phyloP scores from a whole-genome alignment of 2,888 invertebrate genomes.

The Hemaris fuciformis region DNA sequence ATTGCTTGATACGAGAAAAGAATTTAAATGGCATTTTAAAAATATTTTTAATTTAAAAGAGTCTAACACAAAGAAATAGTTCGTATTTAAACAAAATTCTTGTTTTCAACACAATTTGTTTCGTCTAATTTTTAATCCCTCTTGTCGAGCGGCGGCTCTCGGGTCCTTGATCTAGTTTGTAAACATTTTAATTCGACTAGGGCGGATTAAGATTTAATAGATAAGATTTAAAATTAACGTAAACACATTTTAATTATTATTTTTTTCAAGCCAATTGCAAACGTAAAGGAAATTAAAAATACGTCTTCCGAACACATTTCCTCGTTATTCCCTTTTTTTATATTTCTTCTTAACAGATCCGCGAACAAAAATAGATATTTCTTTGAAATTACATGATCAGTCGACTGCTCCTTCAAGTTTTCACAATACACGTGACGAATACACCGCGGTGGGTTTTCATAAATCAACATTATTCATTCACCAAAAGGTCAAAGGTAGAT shows the following conservation, averaged over 20 bases:
- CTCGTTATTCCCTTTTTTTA: too few relatives aligned
- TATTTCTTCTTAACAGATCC: too few relatives aligned
- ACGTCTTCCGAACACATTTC: not conserved
- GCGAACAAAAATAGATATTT: not conserved
- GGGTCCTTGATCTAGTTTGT: not conserved
- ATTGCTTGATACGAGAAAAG: too few relatives aligned
- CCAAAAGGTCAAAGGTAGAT: constrained; percentile 13
- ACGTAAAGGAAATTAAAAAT: not conserved
- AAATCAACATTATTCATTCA: constrained; percentile 14
- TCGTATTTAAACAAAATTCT: too few relatives aligned
- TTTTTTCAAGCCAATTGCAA: too few relatives aligned
- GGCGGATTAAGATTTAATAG: not conserved
- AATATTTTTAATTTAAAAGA: not conserved
- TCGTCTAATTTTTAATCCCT: not conserved
- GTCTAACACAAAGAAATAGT: too few relatives aligned
- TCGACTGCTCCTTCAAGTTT: not conserved
- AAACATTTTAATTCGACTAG: not conserved
- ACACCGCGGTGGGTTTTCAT: not conserved
- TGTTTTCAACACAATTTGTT: not conserved
- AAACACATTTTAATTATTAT: too few relatives aligned
- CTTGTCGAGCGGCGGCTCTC: not conserved
- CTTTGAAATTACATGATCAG: not conserved
- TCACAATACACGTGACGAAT: not conserved
- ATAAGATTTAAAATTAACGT: too few relatives aligned
- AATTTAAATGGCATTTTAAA: too few relatives aligned